Conservation (phyloP, 2,888 invertebrate genomes). For the Trissoscelio sp. region DNA sequence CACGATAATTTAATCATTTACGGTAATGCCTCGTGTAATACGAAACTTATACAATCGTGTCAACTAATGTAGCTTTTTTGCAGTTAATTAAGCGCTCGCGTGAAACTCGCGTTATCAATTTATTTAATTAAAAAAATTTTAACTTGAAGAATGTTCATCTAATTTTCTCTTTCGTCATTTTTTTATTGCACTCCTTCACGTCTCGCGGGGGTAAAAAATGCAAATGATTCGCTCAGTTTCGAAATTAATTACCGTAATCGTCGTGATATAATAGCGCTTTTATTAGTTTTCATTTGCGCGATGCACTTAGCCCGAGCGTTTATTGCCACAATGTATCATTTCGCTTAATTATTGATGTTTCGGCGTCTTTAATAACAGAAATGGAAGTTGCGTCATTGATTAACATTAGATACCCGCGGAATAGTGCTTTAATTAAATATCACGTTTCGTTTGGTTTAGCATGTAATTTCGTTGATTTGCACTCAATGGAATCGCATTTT, state of each 20-base stretch:
- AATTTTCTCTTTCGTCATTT: not conserved
- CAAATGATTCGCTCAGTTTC: not conserved
- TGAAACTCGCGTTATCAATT: not conserved
- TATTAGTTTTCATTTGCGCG: slow-evolving; percentile 12
- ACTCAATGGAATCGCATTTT: not conserved
- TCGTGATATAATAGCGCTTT: slow-evolving; percentile 1
- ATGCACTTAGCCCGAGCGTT: not conserved
- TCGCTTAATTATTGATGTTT: slow-evolving; percentile 12
- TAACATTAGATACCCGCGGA: slow-evolving; percentile 16
- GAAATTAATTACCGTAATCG: slow-evolving; percentile 25
- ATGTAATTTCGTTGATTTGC: slow-evolving; percentile 7
- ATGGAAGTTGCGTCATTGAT: slow-evolving; percentile 16
- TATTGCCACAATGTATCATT: slow-evolving; percentile 15
- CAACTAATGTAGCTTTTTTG: slow-evolving; percentile 23
- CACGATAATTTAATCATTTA: slow-evolving; percentile 42
- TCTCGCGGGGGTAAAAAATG: not conserved
- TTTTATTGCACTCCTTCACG: not conserved
- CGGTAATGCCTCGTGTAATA: slow-evolving; percentile 35
- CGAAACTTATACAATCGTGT: slow-evolving; percentile 31
- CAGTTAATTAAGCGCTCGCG: slow-evolving; percentile 24
- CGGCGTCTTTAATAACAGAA: slow-evolving; percentile 35
- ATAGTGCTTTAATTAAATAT: slow-evolving; percentile 23
- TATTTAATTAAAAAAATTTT: slow-evolving; percentile 13
- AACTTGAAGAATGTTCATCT: not conserved
- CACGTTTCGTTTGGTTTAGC: slow-evolving; percentile 7